These are phyloP conservation scores for Drosophila murphyi DNA, from an alignment of 1,140 invertebrate species.

Conservation along the genomic window DNA sequence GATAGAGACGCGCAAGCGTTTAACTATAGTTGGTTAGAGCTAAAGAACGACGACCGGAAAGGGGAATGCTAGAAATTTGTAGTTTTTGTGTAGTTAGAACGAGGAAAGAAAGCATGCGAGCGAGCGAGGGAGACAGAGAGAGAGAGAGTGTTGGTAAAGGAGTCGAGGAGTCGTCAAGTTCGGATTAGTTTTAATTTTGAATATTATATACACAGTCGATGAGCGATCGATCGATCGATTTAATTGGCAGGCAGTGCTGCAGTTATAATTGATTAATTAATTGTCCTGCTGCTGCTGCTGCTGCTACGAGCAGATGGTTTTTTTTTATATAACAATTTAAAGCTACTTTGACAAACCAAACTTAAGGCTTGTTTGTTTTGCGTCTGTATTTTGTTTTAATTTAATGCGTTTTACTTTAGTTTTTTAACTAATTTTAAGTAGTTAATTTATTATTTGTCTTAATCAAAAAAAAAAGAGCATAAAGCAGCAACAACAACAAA, in stretches of 20 bases:
- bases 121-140: too few relatives aligned
- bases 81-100: constrained; percentile 74
- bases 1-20: constrained; percentile 49
- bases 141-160: constrained; percentile 40
- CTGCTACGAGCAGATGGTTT: constrained; percentile 14
- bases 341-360: constrained; percentile 57
- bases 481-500: constrained; percentile 16
- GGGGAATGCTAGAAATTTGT: constrained; percentile 51
- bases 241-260: constrained; percentile 4
- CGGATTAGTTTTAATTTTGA: constrained; percentile 63
- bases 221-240: constrained; percentile 5
- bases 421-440: constrained; percentile 84
- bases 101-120: not conserved
- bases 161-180: constrained; percentile 32
- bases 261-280: not conserved
- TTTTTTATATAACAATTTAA: constrained; percentile 49
- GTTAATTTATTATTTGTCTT: constrained; percentile 80
- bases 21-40: constrained; percentile 49
- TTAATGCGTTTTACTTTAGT: constrained; percentile 74
- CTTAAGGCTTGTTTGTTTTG: constrained; percentile 66
- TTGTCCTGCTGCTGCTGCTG: not conserved
- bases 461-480: constrained; percentile 33
- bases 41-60: constrained; percentile 12
- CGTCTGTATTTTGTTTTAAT: constrained; percentile 77
- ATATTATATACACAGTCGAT: constrained; percentile 19